Base-by-base conservation (phyloP, 2,113 vertebrate species). In the Hemiscyllium ocellatum region DNA sequence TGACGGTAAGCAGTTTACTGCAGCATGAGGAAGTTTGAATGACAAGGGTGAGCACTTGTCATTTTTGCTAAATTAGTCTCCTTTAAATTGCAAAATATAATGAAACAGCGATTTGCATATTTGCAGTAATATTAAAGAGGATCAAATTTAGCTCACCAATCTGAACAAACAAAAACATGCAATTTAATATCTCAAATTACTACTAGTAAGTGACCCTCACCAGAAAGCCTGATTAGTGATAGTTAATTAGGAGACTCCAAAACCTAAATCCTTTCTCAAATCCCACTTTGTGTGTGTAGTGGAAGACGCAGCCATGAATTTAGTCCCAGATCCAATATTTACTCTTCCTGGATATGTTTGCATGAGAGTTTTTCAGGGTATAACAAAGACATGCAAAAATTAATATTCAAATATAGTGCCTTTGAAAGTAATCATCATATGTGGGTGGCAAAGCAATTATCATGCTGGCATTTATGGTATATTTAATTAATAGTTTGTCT, bases 181-280 rank as follows among this genome's bases (percentile, higher is more conserved):
- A 98, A 98, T 99, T 99, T 99, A 99, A 99, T 99, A 99, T 99
- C 98, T 98, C 98, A 98, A 98, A 98, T 98, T 98, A 99, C 98
- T 98, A 98, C 97, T 97, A 98, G 98, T 98, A 98, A 99, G 98
- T 99, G 98, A 99, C 98, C 99, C 98, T 98, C 98, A 98, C 97
- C 97, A 98, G 98, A 97, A 97, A 98, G 98, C 98, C 98, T 99
- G 99, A 99, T 99, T 99, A 98, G 98, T 98, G 98, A 98, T 98
- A 98, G 98, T 99, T 99, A 99, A 99, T 99, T 99, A 99, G 98
- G 98, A 97, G 98, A 97, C 98, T 98, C 98, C 98, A 98, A 98
- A 98, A 98, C 97, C 97, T 98, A 98, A 98, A 98, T 98, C 98
- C 98, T 97, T 97, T 97, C 97, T 98, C 98, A 98, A 98, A 98